A percentile compares a stretch with the other conserved stretches of the same genome.
Evolutionary conservation across 2,888 invertebrate species (phyloP).

Genomic region (Ceramica pisi): DNA sequence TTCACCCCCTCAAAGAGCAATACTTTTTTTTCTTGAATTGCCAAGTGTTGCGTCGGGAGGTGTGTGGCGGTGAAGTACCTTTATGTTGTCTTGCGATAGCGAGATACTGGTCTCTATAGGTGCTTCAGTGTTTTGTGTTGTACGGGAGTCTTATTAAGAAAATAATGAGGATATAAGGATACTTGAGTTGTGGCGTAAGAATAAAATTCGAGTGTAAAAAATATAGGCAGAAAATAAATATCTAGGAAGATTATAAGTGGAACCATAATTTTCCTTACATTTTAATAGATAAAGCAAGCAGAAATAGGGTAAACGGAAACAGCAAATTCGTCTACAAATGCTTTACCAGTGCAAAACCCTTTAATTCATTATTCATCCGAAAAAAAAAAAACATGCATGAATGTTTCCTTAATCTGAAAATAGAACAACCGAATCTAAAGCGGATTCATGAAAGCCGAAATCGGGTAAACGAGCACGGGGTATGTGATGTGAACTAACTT

Average conservation of each 20-base stretch:
- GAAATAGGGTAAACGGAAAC: neutral
- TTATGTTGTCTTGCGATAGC: constrained; percentile 44
- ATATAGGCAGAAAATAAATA: too few species aligned
- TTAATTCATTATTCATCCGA: constrained; percentile 53
- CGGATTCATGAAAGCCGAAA: constrained; percentile 47
- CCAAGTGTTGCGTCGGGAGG: constrained; percentile 40
- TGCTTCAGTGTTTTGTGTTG: constrained; percentile 5
- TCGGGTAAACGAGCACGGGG: constrained; percentile 32
- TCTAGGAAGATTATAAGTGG: neutral
- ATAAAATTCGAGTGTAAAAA: neutral
- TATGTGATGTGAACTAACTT: constrained; percentile 43
- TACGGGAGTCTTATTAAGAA: constrained; percentile 2
- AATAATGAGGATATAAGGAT: constrained; percentile 17
- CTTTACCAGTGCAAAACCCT: constrained; percentile 23
- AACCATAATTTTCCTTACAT: constrained; percentile 3
- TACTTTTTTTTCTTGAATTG: constrained; percentile 54
- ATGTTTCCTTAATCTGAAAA: constrained; percentile 34
- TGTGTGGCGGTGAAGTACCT: constrained; percentile 38
- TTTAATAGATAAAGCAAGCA: neutral
- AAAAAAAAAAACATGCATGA: constrained; percentile 31
- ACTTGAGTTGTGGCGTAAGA: neutral
- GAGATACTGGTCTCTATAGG: constrained; percentile 24
- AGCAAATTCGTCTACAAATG: constrained; percentile 13
- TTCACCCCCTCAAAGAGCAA: constrained; percentile 60
- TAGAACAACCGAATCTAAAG: constrained; percentile 42